Evolutionary conservation across 1,140 invertebrate species (phyloP), one percentile per base, ranked within the genome.

Genomic region (Drosophila watanabei): DNA sequence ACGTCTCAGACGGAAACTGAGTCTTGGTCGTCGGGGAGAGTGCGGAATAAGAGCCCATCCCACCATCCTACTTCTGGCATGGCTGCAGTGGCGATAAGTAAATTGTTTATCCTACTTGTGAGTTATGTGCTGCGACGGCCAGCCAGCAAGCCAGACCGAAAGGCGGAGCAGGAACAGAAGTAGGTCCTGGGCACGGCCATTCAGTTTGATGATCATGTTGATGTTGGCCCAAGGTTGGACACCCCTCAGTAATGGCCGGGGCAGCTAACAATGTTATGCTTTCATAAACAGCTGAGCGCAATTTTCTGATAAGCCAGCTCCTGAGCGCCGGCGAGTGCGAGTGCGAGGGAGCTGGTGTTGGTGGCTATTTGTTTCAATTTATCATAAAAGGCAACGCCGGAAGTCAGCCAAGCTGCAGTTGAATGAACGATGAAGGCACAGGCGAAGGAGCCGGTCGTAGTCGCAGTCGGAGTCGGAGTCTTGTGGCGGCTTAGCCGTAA

Each of bases 81-180:
- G 84, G 68, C 79, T 90, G 86, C 86, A 80, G 82, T 63, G 78
- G 86, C 79, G 86, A 90, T 90, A 90, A 90, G 86, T 90, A 90
- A 90, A 90, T 90, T 90, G 86, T 90, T 90, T 90, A 90, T 90
- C 86, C 86, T 90, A 86, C 86, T 90, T 90, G 86, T 90, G 86
- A 90, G 71, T 90, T 86, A 90, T 90, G 85, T 85, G 86, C 79
- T 88, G 77, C 69, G 77, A 78, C 76, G 63, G 41, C 60, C 70
- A 77, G 65, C 59, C 59, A 64, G 57, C 69, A 68, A 69, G 66
- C 58, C 79, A 85, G 81, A 14, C 46, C 46, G 24, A 18, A 20
- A 48, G 57, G 16, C 33, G 49, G 37, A 33, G 45, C 54, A 45
- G 54, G 57, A 46, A 57, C 39, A 48, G 46, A 24, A 51, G 57